Percentiles rank a stretch among this genome's conserved stretches.
These are phyloP conservation scores for Steinernema feltiae DNA, from an alignment of 1,140 invertebrate species.

Conservation along the genomic window DNA sequence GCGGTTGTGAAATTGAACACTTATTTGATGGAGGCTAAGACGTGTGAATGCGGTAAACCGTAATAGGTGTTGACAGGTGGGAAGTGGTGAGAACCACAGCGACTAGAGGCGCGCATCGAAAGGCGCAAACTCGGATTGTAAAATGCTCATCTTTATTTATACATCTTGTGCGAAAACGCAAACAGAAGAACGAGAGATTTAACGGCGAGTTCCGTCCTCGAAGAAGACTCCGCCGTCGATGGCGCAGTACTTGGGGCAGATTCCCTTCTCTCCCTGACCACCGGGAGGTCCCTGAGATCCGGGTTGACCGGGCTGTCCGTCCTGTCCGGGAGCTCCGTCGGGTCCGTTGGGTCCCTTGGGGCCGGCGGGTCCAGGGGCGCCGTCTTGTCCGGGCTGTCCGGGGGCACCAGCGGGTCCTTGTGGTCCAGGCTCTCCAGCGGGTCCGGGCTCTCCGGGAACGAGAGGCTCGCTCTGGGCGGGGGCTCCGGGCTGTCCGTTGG, in stretches of 20 bases:
- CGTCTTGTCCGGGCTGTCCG: slow-evolving; percentile 20
- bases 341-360: slow-evolving; percentile 33
- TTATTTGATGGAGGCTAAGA: too few relatives aligned
- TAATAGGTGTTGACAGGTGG: too few relatives aligned
- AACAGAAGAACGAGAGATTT: neutral
- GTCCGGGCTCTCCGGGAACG: slow-evolving; percentile 17
- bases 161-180: neutral
- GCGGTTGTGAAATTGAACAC: too few relatives aligned
- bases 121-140: too few relatives aligned
- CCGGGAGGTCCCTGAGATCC: slow-evolving; percentile 36
- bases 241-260: slow-evolving; percentile 53
- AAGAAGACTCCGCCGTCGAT: slow-evolving; percentile 54
- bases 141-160: neutral
- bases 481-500: slow-evolving; percentile 1
- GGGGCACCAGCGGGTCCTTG: slow-evolving; percentile 13
- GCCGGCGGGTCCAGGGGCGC: slow-evolving; percentile 27
- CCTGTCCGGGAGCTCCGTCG: slow-evolving; percentile 25
- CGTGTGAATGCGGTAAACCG: too few relatives aligned
- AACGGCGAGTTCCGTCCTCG: slow-evolving; percentile 45
- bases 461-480: neutral
- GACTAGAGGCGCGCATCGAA: too few relatives aligned
- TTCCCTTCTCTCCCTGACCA: slow-evolving; percentile 44
- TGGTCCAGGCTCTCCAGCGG: slow-evolving; percentile 14
- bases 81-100: too few relatives aligned
- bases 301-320: slow-evolving; percentile 27